phyloP scores from a whole-genome alignment of 2,888 invertebrate genomes.

The Neuroscelio doddi region DNA sequence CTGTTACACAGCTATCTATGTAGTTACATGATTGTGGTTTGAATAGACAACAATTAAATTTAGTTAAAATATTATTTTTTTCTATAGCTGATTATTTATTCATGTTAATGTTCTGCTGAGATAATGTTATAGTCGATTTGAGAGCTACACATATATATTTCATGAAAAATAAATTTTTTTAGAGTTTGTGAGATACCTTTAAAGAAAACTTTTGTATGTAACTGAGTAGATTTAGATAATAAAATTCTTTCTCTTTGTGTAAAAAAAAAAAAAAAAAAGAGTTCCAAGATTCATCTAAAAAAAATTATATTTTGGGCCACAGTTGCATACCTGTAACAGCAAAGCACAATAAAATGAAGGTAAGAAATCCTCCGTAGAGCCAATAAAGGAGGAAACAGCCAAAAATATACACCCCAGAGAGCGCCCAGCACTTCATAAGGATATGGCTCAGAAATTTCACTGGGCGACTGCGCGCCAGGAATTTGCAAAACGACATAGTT shows the following conservation, averaged over 20 bases:
- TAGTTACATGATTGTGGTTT: too few relatives aligned
- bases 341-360: conserved; percentile 80
- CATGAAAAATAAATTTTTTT: too few relatives aligned
- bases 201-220: too few relatives aligned
- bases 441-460: conserved; percentile 73
- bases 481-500: conserved; percentile 61
- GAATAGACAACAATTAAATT: too few relatives aligned
- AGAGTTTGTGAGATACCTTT: too few relatives aligned
- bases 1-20: too few relatives aligned
- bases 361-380: conserved; percentile 85
- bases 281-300: not conserved
- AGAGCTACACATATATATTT: too few relatives aligned
- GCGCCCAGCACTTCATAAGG: conserved; percentile 83
- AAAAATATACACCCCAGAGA: conserved; percentile 82
- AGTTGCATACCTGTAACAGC: conserved; percentile 81
- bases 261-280: not conserved
- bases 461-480: conserved; percentile 66
- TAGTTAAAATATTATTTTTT: too few relatives aligned
- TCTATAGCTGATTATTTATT: too few relatives aligned
- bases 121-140: too few relatives aligned
- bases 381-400: conserved; percentile 86
- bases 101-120: too few relatives aligned
- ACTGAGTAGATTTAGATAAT: too few relatives aligned
- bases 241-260: not conserved
- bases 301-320: conserved; percentile 21